These are phyloP conservation scores for Ptychobarbus kaznakovi DNA, from an alignment of 2,797 vertebrate species.

Conservation along the genomic window DNA sequence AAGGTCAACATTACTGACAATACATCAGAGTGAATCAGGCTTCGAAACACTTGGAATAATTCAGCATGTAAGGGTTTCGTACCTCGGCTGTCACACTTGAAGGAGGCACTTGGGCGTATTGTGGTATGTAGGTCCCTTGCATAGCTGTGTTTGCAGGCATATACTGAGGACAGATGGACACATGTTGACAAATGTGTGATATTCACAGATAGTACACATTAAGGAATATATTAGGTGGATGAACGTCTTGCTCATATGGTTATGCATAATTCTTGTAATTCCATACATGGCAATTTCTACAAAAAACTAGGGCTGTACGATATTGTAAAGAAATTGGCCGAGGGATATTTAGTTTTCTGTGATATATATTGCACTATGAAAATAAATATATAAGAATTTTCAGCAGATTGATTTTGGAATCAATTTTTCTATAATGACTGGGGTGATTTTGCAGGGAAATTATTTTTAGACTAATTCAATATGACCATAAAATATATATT, in stretches of 20 bases:
- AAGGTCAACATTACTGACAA: constrained; percentile 33
- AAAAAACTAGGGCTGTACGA: background rate
- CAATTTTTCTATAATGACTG: background rate
- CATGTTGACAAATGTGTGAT: background rate
- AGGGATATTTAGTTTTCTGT: background rate
- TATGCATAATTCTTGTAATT: background rate
- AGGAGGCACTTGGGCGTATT: constrained; percentile 89
- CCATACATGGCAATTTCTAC: background rate
- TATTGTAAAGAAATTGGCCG: background rate
- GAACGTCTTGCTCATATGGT: background rate
- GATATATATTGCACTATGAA: background rate
- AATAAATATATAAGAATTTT: background rate
- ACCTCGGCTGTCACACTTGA: constrained; percentile 89
- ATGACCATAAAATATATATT: background rate
- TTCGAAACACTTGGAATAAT: constrained; percentile 22
- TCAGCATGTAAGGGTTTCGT: constrained; percentile 37
- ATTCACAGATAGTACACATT: background rate
- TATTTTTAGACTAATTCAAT: background rate
- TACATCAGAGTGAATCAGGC: constrained; percentile 17
- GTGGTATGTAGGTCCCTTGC: constrained; percentile 91
- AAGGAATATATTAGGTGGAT: background rate
- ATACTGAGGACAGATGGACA: constrained; percentile 75
- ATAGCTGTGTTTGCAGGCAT: constrained; percentile 86
- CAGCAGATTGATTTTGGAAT: background rate
- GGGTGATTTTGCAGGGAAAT: background rate